A percentile compares a stretch with the other conserved stretches of the same genome.
Evolutionary conservation across 2,888 invertebrate species (phyloP).

Genomic region (Leptopilina drosophilae): DNA sequence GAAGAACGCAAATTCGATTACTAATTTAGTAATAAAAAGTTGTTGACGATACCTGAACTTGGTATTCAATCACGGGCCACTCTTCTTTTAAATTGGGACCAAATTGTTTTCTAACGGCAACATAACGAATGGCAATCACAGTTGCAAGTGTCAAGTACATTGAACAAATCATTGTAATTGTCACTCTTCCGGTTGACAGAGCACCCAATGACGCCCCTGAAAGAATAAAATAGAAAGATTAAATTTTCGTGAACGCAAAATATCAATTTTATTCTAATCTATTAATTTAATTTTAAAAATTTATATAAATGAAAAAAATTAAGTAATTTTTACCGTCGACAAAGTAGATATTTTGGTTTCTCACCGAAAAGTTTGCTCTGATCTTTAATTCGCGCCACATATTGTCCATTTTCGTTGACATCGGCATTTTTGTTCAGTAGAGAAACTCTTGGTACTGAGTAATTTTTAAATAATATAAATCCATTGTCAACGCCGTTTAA

Average conservation of each 20-base stretch:
- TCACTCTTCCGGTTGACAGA: slow-evolving; percentile 89
- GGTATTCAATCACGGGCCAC: slow-evolving; percentile 93
- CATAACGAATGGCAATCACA: slow-evolving; percentile 91
- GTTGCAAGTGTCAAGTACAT: slow-evolving; percentile 85
- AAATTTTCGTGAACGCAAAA: not conserved
- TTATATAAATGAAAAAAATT: too few species aligned
- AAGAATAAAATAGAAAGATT: slow-evolving; percentile 38
- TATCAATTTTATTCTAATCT: too few species aligned
- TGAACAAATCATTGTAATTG: slow-evolving; percentile 82
- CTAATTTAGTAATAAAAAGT: not conserved
- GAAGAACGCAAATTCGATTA: too few species aligned
- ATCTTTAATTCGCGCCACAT: slow-evolving; percentile 88
- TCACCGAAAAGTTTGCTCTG: slow-evolving; percentile 89
- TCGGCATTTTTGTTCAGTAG: slow-evolving; percentile 92
- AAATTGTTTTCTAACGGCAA: slow-evolving; percentile 92
- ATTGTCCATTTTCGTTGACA: slow-evolving; percentile 90
- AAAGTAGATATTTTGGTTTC: not conserved
- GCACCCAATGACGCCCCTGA: slow-evolving; percentile 86
- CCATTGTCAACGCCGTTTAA: slow-evolving; percentile 97
- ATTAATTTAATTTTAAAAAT: too few species aligned
- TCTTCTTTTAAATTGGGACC: slow-evolving; percentile 87
- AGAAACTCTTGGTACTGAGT: slow-evolving; percentile 87
- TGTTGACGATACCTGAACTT: slow-evolving; percentile 83
- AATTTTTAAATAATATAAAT: slow-evolving; percentile 88
- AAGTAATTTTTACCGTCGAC: too few species aligned